Evolutionary conservation across 2,888 invertebrate genomes (phyloP), one percentile per base, ranked within the genome.

Genomic region (Pterobdella sp.): DNA sequence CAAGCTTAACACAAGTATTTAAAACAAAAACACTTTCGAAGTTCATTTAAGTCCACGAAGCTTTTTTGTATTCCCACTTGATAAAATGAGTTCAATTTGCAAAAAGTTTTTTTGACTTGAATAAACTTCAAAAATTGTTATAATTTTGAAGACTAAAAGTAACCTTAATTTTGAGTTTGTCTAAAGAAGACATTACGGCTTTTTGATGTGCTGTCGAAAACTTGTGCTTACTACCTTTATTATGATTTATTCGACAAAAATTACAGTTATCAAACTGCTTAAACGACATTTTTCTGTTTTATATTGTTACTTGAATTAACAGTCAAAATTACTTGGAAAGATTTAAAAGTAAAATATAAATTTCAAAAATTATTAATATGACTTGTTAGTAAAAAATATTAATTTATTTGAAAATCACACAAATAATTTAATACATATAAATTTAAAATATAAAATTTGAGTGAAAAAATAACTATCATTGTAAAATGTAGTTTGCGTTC

Each of bases 181-280:
- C 60, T 4, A 56, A 26, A 14, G 60, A 22, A 56, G 7, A 18
- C 4, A 56, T 3, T 26, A 56, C 60, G 26, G n/a, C 60, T n/a
- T 56, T 26, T 3, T 22, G 60, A 26, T 56, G 60, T 26, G 3
- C 26, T 56, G 18, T 56, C 14, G 60, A 56, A n/a, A 14, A 56
- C 3, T 26, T 56, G n/a, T 56, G 60, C 60, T 56, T 56, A 26
- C 60, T 22, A n/a, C 60, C n/a, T n/a, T 56, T 56, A 26, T 56
- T n/a, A 56, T 56, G 60, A 56, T 22, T 56, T 26, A 22, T 22
- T 3, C 60, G 60, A 56, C 60, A 56, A 56, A 56, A 56, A 56
- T 56, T 56, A 26, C 60, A 56, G 18, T n/a, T 56, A 26, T 56
- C 60, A 22, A 26, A 56, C 26, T 56, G 60, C n/a, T 56, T 56